Conservation (phyloP, 1,140 invertebrate species). For the Stenopsyche tienmushanensis region DNA sequence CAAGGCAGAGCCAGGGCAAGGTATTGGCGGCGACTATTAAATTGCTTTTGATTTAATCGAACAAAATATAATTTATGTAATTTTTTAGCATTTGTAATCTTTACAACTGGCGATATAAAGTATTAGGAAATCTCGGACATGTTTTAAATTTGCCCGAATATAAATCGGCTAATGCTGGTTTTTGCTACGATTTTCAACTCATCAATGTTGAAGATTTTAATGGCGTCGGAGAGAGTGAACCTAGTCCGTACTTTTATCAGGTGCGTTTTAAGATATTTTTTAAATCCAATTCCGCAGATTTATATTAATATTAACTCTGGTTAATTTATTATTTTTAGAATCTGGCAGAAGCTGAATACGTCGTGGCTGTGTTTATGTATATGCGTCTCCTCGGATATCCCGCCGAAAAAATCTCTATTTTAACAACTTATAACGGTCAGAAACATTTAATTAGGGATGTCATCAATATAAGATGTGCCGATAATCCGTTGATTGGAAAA, state of each 20-base stretch:
- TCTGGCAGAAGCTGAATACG: conserved; percentile 97
- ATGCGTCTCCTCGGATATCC: conserved; percentile 98
- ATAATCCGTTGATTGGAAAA: conserved; percentile 94
- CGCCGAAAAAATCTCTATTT: conserved; percentile 94
- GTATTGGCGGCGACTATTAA: conserved; percentile 66
- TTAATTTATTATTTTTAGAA: conserved; percentile 66
- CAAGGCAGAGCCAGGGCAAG: conserved; percentile 92
- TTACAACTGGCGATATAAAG: conserved; percentile 98
- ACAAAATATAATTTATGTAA: not conserved
- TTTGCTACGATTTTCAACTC: conserved; percentile 92
- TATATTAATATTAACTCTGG: too few relatives aligned
- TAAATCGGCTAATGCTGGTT: conserved; percentile 86
- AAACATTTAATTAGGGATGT: conserved; percentile 97
- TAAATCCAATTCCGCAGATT: conserved; percentile 15
- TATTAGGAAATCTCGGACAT: conserved; percentile 88
- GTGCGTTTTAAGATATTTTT: conserved; percentile 48
- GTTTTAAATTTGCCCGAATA: conserved; percentile 84
- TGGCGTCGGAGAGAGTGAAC: conserved; percentile 94
- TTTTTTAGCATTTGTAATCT: conserved; percentile 83
- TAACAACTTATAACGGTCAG: conserved; percentile 99
- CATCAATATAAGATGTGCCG: conserved; percentile 89
- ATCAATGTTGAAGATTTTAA: conserved; percentile 98
- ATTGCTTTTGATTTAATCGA: conserved; percentile 43
- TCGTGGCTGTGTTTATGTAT: conserved; percentile 97
- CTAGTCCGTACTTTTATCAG: conserved; percentile 98